These are phyloP conservation scores for Lordiphosa fenestrarum DNA, from an alignment of 2,888 invertebrate genomes.

Conservation along the genomic window DNA sequence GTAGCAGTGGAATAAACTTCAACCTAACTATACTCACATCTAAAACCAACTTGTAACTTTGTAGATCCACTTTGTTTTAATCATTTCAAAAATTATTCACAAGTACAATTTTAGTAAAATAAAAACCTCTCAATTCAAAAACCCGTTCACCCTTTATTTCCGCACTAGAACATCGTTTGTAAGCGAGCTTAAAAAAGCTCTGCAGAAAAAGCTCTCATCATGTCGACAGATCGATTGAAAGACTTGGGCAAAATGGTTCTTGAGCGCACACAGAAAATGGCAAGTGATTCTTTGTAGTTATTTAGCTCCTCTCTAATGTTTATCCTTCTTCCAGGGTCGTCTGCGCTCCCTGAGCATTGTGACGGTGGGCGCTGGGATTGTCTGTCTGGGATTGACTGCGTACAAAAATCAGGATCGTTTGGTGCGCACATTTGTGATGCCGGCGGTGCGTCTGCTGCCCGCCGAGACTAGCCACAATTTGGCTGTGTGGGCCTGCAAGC, in stretches of 20 bases:
- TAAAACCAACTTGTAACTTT: no score
- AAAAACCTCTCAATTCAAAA: no score
- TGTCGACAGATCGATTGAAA: neutral
- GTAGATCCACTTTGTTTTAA: no score
- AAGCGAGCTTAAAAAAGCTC: no score
- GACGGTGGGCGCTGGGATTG: slow-evolving; percentile 47
- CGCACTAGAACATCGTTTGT: no score
- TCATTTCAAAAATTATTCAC: no score
- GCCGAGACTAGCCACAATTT: slow-evolving; percentile 92
- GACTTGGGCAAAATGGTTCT: slow-evolving; percentile 1
- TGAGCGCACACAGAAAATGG: slow-evolving; percentile 10
- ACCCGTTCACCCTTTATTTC: no score
- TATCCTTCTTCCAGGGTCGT: slow-evolving; percentile 29
- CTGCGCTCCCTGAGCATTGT: slow-evolving; percentile 54
- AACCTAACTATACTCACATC: no score
- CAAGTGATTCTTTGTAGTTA: slow-evolving; percentile 6
- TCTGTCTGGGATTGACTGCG: slow-evolving; percentile 36
- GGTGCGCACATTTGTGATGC: slow-evolving; percentile 56
- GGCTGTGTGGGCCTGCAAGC: slow-evolving; percentile 88
- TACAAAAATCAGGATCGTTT: slow-evolving; percentile 41
- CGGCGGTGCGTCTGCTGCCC: slow-evolving; percentile 81
- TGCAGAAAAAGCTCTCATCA: no score
- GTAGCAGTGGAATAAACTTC: no score
- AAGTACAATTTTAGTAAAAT: no score
- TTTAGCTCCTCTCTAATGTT: neutral